Base-by-base conservation (phyloP, 1,140 invertebrate genomes). In the Sarcophaga peregrina region DNA sequence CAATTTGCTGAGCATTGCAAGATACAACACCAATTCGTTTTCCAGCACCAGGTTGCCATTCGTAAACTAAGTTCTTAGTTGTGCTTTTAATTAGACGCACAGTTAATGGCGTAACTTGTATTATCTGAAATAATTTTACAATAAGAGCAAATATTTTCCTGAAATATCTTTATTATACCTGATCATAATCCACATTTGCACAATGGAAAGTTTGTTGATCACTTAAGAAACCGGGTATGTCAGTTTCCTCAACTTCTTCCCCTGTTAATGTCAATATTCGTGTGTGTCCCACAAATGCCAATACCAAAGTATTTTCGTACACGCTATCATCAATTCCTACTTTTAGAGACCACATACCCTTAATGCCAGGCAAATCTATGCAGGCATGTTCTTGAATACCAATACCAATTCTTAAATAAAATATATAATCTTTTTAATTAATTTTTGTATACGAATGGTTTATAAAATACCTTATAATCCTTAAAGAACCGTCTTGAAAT, bases 361-460 rank as follows among this genome's bases (percentile, higher is more conserved):
- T 99, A 78, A 99, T 98, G 47, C 98, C 97, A 15, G 96, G 94
- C 82, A 99, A 92, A 92, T 99, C 98, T 85, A 99, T 99, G 76
- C 95, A 97, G 0, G 98, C 98, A 91, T 98, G 96, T 91, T 99
- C 98, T 89, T 99, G 97, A 81, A 99, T 99, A 6, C 98, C 98
- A 89, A 99, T 99, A 3, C 98, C 98, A 92, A 98, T 99, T 84
- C 98, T 93, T 80, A 20, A 78, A 3, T 0, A 48, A 76, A 46
- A 11, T 45, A 76, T 13, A 17, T 76, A 78, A 20, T 50, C 8
- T n/a, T 17, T 78, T 20, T 37, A 68, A 75, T 78, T 84, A 45
- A n/a, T 17, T 76, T 68, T 80, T 20, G n/a, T 52, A 97, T 96
- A 82, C 97, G 97, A 1, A 96, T 96, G 87, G 97, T 97, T n/a